Evolutionary conservation across 2,113 vertebrate genomes (phyloP).

Genomic region (Hippoglossus stenolepis): DNA sequence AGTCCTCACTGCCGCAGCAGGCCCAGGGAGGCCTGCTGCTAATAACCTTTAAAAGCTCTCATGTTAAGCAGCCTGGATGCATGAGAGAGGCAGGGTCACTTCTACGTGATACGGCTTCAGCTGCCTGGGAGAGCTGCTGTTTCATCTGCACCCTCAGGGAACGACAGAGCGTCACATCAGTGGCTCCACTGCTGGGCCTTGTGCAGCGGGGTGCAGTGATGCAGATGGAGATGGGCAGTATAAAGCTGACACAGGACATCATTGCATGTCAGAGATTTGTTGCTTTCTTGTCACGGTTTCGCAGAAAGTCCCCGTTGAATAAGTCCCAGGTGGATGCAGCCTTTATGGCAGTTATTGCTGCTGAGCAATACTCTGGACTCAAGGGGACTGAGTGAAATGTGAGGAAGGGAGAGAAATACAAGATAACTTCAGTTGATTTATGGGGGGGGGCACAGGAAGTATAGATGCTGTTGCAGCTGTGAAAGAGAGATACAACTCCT

Average conservation of each 20-base stretch:
- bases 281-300: constrained; percentile 35
- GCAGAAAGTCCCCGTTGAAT: constrained; percentile 34
- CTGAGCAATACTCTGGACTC: constrained; percentile 13
- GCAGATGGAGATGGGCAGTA: constrained; percentile 60
- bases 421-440: too few relatives aligned
- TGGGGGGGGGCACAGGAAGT: not conserved
- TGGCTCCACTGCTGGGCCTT: constrained; percentile 44
- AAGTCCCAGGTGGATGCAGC: constrained; percentile 26
- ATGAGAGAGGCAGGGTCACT: constrained; percentile 20
- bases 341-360: constrained; percentile 19
- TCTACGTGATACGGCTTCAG: constrained; percentile 23
- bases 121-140: constrained; percentile 39
- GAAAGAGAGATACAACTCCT: not conserved
- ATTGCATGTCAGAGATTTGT: constrained; percentile 54
- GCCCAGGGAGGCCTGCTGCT: constrained; percentile 15
- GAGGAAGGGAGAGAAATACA: not conserved
- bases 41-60: constrained; percentile 23
- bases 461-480: not conserved
- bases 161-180: constrained; percentile 50
- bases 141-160: constrained; percentile 57
- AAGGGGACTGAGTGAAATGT: constrained; percentile 6
- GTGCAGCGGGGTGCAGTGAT: constrained; percentile 66
- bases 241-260: constrained; percentile 65
- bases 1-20: constrained; percentile 49
- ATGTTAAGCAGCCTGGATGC: constrained; percentile 16